Conservation (phyloP, 2,888 invertebrate species). For the Bursaphelenchus okinawaensis region DNA sequence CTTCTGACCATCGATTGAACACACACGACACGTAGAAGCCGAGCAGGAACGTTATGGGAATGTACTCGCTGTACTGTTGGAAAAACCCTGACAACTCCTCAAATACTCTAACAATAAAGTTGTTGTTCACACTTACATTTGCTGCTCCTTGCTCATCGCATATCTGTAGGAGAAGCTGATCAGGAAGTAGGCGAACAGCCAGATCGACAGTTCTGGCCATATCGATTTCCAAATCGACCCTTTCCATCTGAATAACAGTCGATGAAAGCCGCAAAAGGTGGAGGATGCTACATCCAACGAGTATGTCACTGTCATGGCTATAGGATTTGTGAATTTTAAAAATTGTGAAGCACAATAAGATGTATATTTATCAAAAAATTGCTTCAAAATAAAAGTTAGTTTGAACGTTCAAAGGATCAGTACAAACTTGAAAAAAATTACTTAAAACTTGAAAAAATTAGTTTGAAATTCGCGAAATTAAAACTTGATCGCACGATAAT, state of each 20-base stretch:
- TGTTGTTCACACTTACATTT: slow-evolving; percentile 31
- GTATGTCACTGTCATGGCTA: slow-evolving; percentile 52
- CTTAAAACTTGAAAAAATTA: no score
- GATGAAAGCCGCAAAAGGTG: slow-evolving; percentile 47
- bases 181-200: slow-evolving; percentile 35
- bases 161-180: slow-evolving; percentile 20
- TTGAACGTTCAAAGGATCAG: no score
- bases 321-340: no score
- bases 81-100: slow-evolving; percentile 50
- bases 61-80: slow-evolving; percentile 50
- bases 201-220: slow-evolving; percentile 42
- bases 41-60: slow-evolving; percentile 43
- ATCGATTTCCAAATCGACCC: slow-evolving; percentile 38
- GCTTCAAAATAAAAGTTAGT: no score
- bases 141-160: slow-evolving; percentile 30
- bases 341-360: no score
- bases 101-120: slow-evolving; percentile 30
- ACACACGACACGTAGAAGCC: slow-evolving; percentile 55
- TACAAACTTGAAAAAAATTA: no score
- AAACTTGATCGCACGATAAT: no score
- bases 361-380: no score
- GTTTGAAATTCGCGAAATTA: no score
- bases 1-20: slow-evolving; percentile 32
- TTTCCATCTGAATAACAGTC: slow-evolving; percentile 49
- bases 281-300: slow-evolving; percentile 53